phyloP scores from a whole-genome alignment of 1,140 invertebrate genomes.

The Magallana ariakensis region DNA sequence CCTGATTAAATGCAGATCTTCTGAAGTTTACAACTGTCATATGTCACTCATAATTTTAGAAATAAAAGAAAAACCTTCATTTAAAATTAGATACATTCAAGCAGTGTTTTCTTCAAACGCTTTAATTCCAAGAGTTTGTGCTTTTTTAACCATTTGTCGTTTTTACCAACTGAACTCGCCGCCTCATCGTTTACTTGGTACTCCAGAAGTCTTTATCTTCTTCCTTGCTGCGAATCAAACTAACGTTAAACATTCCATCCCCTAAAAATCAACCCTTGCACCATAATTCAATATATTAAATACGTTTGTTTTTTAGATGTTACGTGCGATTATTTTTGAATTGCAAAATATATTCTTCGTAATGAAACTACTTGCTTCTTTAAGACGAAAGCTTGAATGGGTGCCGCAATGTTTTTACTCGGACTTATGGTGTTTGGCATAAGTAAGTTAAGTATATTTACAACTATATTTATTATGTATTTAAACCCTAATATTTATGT shows the following conservation, averaged over 20 bases:
- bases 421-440: background rate
- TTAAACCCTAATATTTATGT: background rate
- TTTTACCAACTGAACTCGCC: conserved; percentile 16
- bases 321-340: background rate
- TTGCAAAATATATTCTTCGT: background rate
- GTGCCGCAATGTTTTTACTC: background rate
- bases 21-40: conserved; percentile 28
- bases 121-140: background rate
- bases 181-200: background rate
- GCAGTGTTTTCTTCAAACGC: background rate
- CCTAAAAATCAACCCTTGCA: conserved; percentile 16
- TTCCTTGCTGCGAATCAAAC: background rate
- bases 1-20: conserved; percentile 3
- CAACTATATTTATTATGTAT: background rate
- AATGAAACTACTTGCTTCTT: too few species aligned
- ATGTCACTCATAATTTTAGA: background rate
- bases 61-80: background rate
- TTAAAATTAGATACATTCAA: conserved; percentile 5
- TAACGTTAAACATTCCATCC: background rate
- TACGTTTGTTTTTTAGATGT: background rate
- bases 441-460: background rate
- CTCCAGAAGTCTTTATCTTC: background rate
- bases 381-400: too few species aligned
- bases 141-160: background rate
- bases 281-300: background rate